Evolutionary conservation across 2,113 vertebrate species (phyloP), one percentile per base, ranked within the genome.

Genomic region (Hemicordylus capensis): DNA sequence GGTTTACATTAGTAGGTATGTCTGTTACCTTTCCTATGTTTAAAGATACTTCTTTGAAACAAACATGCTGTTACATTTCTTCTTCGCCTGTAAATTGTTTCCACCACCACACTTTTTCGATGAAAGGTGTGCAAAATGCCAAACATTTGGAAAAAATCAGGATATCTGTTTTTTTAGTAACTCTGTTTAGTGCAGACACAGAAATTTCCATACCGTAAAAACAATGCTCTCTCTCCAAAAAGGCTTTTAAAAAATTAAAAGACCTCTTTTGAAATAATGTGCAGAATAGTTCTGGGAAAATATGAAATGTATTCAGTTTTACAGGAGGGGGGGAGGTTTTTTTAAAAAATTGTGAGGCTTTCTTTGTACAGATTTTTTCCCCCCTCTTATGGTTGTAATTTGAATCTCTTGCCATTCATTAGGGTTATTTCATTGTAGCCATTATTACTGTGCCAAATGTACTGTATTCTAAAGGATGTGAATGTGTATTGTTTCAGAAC

Each of bases 381-480:
- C n/a, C n/a, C n/a, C 17, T 92, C 95, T 97, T 97, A 95, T 96
- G 96, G 97, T 96, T 97, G 97, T 97, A 96, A 97, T 97, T 97
- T 96, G 93, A 96, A 96, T 95, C 94, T 97, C 96, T 97, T 96
- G 96, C 96, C 97, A 96, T 96, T 96, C 97, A 97, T 97, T 98
- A 98, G 96, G 97, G 96, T 98, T 96, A 95, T 96, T 97, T 97
- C 96, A 96, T 96, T 93, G 95, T 97, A 96, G 95, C 96, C 97
- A 96, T 98, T 97, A 96, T 98, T 97, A 97, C 96, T 98, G 98
- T 99, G 98, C 98, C 98, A 99, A 99, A 99, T 98, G 98, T 99
- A 98, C 98, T 99, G 98, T 98, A 98, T 96, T 98, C 97, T 97
- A 97, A 96, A 98, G 92, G 98, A 98, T 98, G 97, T 99, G 98